These are phyloP conservation scores for Trachymyrmex cornetzi DNA, from an alignment of 1,140 invertebrate species.

Conservation along the genomic window DNA sequence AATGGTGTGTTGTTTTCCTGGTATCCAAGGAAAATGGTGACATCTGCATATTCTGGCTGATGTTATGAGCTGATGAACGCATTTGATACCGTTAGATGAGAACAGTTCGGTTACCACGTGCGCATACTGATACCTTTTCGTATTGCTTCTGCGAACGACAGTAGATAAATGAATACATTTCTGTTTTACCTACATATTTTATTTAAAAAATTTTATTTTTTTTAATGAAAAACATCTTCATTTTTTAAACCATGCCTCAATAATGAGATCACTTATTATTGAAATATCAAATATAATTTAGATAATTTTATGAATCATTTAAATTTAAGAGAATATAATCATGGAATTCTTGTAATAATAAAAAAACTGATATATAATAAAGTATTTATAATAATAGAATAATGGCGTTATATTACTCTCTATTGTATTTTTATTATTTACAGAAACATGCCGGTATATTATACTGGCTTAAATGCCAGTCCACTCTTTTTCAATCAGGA, in stretches of 20 bases:
- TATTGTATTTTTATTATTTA: constrained; percentile 26
- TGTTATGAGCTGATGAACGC: background rate
- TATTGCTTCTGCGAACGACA: background rate
- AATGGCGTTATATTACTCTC: background rate
- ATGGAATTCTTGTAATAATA: constrained; percentile 7
- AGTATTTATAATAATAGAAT: constrained; percentile 1
- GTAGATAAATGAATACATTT: constrained; percentile 4
- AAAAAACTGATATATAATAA: background rate
- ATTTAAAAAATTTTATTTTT: background rate
- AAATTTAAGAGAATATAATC: background rate
- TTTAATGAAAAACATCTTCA: background rate
- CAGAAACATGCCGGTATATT: constrained; percentile 79
- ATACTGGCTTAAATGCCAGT: constrained; percentile 80
- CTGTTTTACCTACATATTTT: constrained; percentile 8
- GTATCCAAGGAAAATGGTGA: constrained; percentile 72
- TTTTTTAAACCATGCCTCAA: background rate
- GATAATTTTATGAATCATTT: background rate
- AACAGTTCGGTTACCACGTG: constrained; percentile 14
- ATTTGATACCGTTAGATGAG: background rate
- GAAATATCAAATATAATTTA: background rate
- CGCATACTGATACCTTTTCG: background rate
- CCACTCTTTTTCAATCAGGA: constrained; percentile 72
- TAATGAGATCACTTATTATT: constrained; percentile 5
- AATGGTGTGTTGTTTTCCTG: constrained; percentile 69
- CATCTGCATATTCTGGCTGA: constrained; percentile 57